Evolutionary conservation across 2,888 invertebrate species (phyloP), one percentile per base, ranked within the genome.

Genomic region (Rhagium mordax): DNA sequence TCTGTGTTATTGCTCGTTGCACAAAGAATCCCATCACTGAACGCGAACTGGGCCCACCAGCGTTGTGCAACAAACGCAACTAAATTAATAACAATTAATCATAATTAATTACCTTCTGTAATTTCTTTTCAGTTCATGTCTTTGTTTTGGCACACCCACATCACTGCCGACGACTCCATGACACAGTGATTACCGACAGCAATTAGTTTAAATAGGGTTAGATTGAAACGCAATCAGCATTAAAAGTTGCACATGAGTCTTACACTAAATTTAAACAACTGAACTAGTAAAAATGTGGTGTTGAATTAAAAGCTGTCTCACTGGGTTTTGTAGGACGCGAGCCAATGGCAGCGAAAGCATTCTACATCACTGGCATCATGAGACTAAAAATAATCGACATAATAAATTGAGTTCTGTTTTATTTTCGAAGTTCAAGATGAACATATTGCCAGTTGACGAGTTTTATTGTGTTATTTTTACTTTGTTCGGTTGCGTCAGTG

Each of bases 341-440:
- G 55, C 66, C 66, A 55, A 55, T 66, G 41, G 41, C 7, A 66
- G 66, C 20, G 66, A 55, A 55, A 53, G 66, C 66, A 55, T 55
- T 66, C 66, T 15, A 29, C 33, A 66, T 41, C 41, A 21, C 55
- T 24, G 41, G 55, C 55, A 66, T 66, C 66, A 55, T 29, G 41
- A 66, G 41, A 55, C 55, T 66, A 66, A 66, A 66, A 66, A 66
- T 66, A 55, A 53, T 16, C 21, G 20, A 4, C 8, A 16, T 27
- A 29, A 18, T 33, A 21, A 15, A 65, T n/a, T 6, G 55, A 20
- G 53, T n/a, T 21, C 66, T 7, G 33, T 24, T 20, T 66, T 41
- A 41, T 33, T 41, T 66, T 66, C 29, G 49, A 64, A 49, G 66
- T 66, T 21, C 53, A 53, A 18, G 55, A 33, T 33, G 33, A 33